Conservation (phyloP, 92 coral and sea anemone genomes). For the Umimayanthus chanpuru region DNA sequence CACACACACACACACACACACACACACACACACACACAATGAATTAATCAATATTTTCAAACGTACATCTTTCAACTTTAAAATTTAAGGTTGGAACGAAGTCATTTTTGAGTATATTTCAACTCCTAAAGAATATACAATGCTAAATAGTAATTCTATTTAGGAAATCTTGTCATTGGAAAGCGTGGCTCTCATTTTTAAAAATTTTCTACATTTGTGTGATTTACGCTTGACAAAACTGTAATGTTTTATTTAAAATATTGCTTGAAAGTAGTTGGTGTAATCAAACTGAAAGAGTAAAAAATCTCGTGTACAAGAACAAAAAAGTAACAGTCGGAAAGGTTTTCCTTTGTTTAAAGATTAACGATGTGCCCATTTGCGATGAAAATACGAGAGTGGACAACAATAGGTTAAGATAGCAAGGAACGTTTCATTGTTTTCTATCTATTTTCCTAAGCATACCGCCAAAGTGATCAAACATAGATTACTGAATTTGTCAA, state of each 20-base stretch:
- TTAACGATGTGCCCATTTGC: conserved; percentile 9
- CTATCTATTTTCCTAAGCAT: not conserved
- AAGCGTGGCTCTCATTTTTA: not conserved
- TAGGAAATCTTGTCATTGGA: not conserved
- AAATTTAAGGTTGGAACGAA: not conserved
- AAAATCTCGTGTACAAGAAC: not conserved
- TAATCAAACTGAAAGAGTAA: conserved; percentile 1
- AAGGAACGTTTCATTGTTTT: not conserved
- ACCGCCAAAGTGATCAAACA: conserved; percentile 7
- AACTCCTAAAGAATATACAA: not conserved
- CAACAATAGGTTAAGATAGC: not conserved
- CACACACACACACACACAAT: not conserved
- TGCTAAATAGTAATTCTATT: not conserved
- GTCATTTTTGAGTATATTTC: not conserved
- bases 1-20: not conserved
- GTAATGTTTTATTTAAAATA: conserved; percentile 3
- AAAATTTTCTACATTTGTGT: not conserved
- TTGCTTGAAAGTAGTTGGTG: not conserved
- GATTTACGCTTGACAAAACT: not conserved
- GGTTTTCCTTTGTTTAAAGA: conserved; percentile 10
- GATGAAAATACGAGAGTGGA: not conserved
- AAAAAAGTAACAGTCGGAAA: conserved; percentile 3
- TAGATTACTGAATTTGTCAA: not conserved
- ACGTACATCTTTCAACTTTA: not conserved
- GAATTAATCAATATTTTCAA: too few species aligned